Evolutionary conservation across 2,888 invertebrate species (phyloP).

Genomic region (Xestoiulus laeticollis): DNA sequence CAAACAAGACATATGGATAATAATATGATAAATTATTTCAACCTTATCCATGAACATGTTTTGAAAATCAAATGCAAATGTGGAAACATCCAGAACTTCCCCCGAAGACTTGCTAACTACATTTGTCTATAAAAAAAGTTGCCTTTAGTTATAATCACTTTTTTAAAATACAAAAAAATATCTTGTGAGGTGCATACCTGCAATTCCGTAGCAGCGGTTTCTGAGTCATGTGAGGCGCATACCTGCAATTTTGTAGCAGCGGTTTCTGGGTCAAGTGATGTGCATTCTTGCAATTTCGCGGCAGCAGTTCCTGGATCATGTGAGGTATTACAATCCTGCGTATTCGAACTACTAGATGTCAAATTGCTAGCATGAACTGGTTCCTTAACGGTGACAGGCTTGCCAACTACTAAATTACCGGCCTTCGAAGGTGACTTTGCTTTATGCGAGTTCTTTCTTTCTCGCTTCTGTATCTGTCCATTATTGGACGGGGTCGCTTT

Average conservation of each 20-base stretch:
- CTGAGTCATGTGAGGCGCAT: neutral
- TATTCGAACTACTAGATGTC: neutral
- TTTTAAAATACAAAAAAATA: neutral
- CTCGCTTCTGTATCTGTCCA: neutral
- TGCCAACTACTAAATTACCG: neutral
- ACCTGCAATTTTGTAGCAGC: neutral
- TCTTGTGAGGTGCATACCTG: neutral
- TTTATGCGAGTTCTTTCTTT: neutral
- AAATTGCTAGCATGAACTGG: neutral
- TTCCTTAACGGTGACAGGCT: neutral
- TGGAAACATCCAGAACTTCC: neutral
- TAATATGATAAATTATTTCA: too few relatives aligned
- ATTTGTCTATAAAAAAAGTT: neutral
- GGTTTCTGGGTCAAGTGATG: neutral
- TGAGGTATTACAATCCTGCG: neutral
- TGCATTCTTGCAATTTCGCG: too few relatives aligned
- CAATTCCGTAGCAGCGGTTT: neutral
- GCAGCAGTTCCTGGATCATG: too few relatives aligned
- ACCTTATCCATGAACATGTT: slow-evolving; percentile 40
- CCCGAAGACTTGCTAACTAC: neutral
- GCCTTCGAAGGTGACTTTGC: neutral
- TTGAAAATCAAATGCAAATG: slow-evolving; percentile 44
- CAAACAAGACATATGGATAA: too few relatives aligned
- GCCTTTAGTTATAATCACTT: neutral
- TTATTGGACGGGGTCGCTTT: neutral